A percentile compares a stretch with the other conserved stretches of the same genome.
Evolutionary conservation across 2,113 vertebrate genomes (phyloP).

Genomic region (Campylorhamphus procurvoides): DNA sequence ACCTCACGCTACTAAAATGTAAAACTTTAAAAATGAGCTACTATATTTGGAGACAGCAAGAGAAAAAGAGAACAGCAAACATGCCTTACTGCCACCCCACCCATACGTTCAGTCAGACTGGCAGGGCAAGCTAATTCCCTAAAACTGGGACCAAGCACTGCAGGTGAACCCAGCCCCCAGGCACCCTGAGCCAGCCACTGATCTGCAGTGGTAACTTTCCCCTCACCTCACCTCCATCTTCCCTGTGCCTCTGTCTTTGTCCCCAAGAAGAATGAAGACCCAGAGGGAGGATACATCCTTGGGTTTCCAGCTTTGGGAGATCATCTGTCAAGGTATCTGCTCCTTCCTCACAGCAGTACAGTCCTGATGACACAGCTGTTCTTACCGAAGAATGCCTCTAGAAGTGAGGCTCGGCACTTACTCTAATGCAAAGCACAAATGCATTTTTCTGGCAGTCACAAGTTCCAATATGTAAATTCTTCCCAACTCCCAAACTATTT

Average conservation of each 20-base stretch:
- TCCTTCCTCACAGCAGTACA: background rate
- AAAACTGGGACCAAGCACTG: background rate
- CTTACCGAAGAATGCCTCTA: background rate
- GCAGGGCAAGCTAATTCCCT: background rate
- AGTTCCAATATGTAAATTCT: background rate
- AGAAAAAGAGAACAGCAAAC: slow-evolving; percentile 12
- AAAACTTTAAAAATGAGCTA: slow-evolving; percentile 22
- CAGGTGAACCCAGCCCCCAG: background rate
- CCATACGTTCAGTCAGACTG: accelerated
- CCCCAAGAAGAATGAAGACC: background rate
- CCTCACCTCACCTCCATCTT: background rate
- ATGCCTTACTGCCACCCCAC: background rate
- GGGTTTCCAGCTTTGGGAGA: background rate
- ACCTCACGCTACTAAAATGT: slow-evolving; percentile 22
- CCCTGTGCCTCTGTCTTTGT: background rate
- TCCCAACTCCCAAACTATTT: background rate
- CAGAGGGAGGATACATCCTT: background rate
- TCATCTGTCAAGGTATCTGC: background rate
- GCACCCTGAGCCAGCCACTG: background rate
- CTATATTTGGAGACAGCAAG: slow-evolving; percentile 35
- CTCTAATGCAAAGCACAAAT: background rate
- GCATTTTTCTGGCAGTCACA: background rate
- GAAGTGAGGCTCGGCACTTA: background rate
- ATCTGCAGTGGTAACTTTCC: background rate
- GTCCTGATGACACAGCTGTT: background rate